Conservation (phyloP, 1,140 invertebrate species). For the Harlomillsia oculata region DNA sequence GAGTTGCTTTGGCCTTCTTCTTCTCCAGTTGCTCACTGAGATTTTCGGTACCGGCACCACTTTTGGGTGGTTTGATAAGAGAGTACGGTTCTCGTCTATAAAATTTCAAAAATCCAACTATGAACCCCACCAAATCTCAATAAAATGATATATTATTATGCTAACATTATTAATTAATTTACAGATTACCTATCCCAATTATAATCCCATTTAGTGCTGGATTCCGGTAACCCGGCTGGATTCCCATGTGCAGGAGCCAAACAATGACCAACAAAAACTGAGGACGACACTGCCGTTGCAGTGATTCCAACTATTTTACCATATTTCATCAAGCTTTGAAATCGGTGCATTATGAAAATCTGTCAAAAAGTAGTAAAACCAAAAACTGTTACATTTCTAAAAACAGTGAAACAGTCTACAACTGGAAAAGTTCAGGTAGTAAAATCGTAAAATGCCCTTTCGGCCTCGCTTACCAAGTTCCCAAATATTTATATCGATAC, state of each 20-base stretch:
- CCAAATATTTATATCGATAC: too few relatives aligned
- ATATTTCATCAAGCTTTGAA: too few relatives aligned
- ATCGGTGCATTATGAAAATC: too few relatives aligned
- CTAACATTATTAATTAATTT: neutral
- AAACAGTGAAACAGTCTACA: too few relatives aligned
- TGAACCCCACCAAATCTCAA: neutral
- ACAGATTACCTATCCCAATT: constrained; percentile 79
- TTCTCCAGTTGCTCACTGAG: constrained; percentile 37
- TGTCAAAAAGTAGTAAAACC: too few relatives aligned
- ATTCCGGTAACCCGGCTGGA: constrained; percentile 10
- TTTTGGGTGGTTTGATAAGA: constrained; percentile 49
- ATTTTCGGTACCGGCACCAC: constrained; percentile 40
- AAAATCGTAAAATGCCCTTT: too few relatives aligned
- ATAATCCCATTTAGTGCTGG: constrained; percentile 58
- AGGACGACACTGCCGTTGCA: constrained; percentile 1
- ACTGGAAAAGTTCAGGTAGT: too few relatives aligned
- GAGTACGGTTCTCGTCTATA: constrained; percentile 60
- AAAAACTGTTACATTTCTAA: too few relatives aligned
- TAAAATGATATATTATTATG: neutral
- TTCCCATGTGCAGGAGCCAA: neutral
- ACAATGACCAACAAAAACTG: constrained; percentile 17
- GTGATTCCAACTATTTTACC: too few relatives aligned
- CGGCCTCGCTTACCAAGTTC: too few relatives aligned
- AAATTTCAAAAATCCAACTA: neutral
- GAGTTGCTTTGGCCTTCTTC: constrained; percentile 56